Conservation (phyloP, 2,113 vertebrate species). For the Vulpes ferrilata region DNA sequence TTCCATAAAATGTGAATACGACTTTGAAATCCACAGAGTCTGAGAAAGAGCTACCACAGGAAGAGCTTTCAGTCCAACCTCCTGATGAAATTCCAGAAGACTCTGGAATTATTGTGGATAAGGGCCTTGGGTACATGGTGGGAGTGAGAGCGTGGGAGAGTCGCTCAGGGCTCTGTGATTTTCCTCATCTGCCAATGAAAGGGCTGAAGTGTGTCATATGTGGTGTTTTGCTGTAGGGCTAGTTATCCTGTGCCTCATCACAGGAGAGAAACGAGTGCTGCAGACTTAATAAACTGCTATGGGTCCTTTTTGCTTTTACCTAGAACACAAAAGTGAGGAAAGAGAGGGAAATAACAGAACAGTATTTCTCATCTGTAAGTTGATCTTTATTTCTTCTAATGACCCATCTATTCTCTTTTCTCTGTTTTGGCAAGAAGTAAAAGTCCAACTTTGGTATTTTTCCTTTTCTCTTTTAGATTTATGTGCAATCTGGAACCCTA, state of each 20-base stretch:
- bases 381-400: slow-evolving; percentile 38
- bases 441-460: not conserved
- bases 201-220: not conserved
- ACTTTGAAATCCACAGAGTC: not conserved
- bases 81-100: not conserved
- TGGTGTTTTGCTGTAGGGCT: not conserved
- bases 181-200: slow-evolving; percentile 35
- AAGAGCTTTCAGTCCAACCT: not conserved
- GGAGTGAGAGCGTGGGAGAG: not conserved
- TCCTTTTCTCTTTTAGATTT: not conserved
- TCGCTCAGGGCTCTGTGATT: not conserved
- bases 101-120: not conserved
- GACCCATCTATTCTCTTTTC: slow-evolving; percentile 19
- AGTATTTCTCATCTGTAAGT: not conserved
- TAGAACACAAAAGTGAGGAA: not conserved
- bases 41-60: not conserved
- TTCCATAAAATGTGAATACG: slow-evolving; percentile 1
- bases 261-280: not conserved
- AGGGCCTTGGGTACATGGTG: not conserved
- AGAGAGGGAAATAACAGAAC: slow-evolving; percentile 26
- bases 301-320: not conserved
- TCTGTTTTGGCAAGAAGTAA: not conserved
- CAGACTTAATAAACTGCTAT: not conserved
- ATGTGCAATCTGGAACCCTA: not conserved
- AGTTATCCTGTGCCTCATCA: not conserved